Conservation (phyloP, 2,113 vertebrate species). For the Misgurnus mizolepis region DNA sequence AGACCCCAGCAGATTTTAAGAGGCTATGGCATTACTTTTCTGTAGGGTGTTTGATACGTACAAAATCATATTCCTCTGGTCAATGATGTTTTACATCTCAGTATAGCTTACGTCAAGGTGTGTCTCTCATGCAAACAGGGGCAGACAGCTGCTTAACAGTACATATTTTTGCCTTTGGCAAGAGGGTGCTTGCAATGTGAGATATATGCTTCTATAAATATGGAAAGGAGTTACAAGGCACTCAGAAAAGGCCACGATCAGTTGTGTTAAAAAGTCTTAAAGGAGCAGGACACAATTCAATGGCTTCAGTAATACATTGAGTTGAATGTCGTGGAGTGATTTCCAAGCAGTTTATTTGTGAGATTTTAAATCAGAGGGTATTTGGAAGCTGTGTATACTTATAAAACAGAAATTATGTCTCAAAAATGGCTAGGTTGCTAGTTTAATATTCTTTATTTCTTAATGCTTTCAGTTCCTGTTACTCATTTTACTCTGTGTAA, state of each 20-base stretch:
- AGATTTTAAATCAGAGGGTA: no score
- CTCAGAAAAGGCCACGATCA: background rate
- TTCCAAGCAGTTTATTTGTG: no score
- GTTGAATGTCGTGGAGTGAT: background rate
- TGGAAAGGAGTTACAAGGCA: conserved; percentile 30
- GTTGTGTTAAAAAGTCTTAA: conserved; percentile 11
- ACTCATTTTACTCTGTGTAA: no score
- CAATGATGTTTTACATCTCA: conserved; percentile 12
- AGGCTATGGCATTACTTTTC: conserved; percentile 2
- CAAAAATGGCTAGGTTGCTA: no score
- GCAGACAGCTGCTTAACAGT: conserved; percentile 24
- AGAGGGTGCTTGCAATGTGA: conserved; percentile 28
- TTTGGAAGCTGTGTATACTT: no score
- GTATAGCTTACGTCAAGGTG: conserved; percentile 26
- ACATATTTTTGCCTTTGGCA: conserved; percentile 41
- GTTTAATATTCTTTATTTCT: no score
- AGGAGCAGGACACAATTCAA: background rate
- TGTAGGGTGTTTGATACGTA: conserved; percentile 22
- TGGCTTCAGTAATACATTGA: background rate
- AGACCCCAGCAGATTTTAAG: background rate
- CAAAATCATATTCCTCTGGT: conserved; percentile 36
- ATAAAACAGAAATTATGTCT: no score
- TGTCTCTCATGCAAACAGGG: conserved; percentile 23
- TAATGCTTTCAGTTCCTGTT: no score
- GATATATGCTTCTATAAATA: conserved; percentile 45